Conservation (phyloP, 2,888 invertebrate genomes). For the Psylliodes chrysocephalus region DNA sequence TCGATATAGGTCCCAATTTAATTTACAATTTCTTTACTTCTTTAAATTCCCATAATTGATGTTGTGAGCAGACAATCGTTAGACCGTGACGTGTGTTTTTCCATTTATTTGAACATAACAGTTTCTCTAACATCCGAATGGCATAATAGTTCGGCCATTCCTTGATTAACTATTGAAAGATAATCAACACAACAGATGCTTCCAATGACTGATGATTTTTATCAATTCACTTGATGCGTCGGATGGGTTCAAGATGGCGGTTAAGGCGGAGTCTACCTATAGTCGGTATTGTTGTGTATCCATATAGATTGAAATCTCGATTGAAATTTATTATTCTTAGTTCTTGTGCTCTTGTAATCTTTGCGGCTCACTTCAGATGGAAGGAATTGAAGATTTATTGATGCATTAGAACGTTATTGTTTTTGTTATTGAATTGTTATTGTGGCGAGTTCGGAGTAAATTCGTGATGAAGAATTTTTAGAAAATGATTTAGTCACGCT, state of each 20-base stretch:
- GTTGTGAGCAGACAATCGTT: slow-evolving; percentile 11
- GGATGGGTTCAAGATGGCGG: slow-evolving; percentile 57
- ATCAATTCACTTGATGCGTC: slow-evolving; percentile 60
- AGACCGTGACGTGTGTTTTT: slow-evolving; percentile 36
- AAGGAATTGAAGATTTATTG: slow-evolving; percentile 2
- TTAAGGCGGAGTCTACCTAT: slow-evolving; percentile 47
- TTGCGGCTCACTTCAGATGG: background rate
- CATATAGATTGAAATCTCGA: slow-evolving; percentile 15
- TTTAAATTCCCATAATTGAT: background rate
- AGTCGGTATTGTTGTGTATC: slow-evolving; percentile 1
- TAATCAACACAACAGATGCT: slow-evolving; percentile 58
- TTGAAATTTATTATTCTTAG: slow-evolving; percentile 2
- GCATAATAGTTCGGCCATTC: slow-evolving; percentile 38
- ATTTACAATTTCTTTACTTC: too few relatives aligned
- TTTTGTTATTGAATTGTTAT: background rate
- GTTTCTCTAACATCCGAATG: slow-evolving; percentile 35
- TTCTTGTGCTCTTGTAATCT: slow-evolving; percentile 6
- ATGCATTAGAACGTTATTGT: background rate
- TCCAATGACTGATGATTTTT: slow-evolving; percentile 61
- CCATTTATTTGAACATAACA: slow-evolving; percentile 33
- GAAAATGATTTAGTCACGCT: too few relatives aligned
- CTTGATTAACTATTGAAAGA: slow-evolving; percentile 57
- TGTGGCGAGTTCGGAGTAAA: background rate
- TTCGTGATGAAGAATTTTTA: too few relatives aligned
- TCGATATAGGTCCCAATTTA: too few relatives aligned